phyloP scores from a whole-genome alignment of 2,113 vertebrate species.

The Pheucticus melanocephalus region DNA sequence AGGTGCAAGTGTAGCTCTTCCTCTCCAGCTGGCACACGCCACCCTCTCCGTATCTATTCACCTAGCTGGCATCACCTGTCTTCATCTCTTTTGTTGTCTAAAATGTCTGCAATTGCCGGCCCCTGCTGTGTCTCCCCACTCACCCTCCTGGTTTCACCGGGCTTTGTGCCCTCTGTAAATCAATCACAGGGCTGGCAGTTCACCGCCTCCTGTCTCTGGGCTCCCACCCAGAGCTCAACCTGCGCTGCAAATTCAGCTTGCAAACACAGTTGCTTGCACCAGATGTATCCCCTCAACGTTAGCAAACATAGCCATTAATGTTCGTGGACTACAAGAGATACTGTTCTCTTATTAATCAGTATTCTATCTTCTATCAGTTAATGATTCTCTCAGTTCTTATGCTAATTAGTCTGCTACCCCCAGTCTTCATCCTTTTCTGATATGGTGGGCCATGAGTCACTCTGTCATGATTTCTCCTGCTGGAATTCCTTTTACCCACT shows the following conservation, averaged over 20 bases:
- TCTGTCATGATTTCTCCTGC: neutral
- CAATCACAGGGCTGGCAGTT: no score
- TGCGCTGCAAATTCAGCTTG: neutral
- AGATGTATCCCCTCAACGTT: neutral
- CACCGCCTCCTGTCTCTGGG: neutral
- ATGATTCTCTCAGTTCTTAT: neutral
- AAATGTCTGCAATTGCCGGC: neutral
- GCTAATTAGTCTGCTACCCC: neutral
- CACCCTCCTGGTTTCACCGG: neutral
- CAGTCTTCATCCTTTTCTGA: neutral
- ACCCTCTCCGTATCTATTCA: neutral
- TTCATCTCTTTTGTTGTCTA: neutral
- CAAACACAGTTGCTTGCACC: neutral
- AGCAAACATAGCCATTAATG: neutral
- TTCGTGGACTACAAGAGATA: neutral
- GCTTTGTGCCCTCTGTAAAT: neutral
- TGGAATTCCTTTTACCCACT: neutral
- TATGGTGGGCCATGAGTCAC: no score
- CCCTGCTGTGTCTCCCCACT: neutral
- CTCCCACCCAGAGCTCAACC: neutral
- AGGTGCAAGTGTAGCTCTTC: neutral
- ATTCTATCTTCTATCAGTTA: neutral
- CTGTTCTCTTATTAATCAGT: neutral
- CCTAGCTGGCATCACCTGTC: rapidly evolving
- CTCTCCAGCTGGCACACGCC: neutral